These are phyloP conservation scores for Amblyornis subalaris DNA, from an alignment of 2,113 vertebrate species.

Conservation along the genomic window DNA sequence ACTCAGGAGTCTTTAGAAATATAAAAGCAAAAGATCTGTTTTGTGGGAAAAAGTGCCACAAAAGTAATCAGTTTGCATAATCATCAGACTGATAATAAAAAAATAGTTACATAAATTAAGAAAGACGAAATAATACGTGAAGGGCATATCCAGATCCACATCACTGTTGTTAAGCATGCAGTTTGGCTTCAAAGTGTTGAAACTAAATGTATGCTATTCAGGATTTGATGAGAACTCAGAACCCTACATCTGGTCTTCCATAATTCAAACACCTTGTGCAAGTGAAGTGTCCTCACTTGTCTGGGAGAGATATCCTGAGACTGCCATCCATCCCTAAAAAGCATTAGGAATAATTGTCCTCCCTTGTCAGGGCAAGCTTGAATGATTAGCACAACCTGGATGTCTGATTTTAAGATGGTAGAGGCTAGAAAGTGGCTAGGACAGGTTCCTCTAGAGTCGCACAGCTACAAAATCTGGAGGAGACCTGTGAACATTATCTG, in stretches of 20 bases:
- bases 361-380: background rate
- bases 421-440: background rate
- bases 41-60: background rate
- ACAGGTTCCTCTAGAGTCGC: background rate
- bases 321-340: background rate
- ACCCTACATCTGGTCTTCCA: rapidly evolving
- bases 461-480: rapidly evolving
- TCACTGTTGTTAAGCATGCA: background rate
- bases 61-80: background rate
- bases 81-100: background rate
- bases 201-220: background rate
- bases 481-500: rapidly evolving
- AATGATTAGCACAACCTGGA: background rate
- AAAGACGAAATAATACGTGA: background rate
- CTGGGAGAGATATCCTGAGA: background rate
- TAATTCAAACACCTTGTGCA: background rate
- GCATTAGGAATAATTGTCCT: background rate
- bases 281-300: background rate
- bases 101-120: background rate
- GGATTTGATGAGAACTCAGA: background rate
- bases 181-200: background rate
- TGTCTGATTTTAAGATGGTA: background rate
- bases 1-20: background rate
- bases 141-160: background rate
- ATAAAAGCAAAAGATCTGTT: background rate